Evolutionary conservation across 2,888 invertebrate genomes (phyloP).

Genomic region (Choristoneura rosaceana): DNA sequence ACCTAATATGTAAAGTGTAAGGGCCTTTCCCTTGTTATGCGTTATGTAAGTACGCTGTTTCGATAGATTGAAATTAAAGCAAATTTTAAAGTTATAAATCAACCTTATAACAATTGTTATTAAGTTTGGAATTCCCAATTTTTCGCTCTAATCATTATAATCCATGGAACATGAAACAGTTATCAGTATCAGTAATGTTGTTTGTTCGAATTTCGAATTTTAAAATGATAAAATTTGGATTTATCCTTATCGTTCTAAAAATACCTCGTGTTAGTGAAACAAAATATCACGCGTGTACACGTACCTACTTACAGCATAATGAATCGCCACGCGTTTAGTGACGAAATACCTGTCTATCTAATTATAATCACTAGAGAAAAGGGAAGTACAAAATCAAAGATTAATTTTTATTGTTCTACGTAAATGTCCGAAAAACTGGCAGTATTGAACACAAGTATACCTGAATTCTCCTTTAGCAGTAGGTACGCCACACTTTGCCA

Average conservation of each 20-base stretch:
- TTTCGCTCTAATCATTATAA: conserved; percentile 1
- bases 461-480: too few relatives aligned
- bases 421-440: too few relatives aligned
- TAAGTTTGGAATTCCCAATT: neutral
- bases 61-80: too few relatives aligned
- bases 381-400: too few relatives aligned
- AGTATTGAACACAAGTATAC: too few relatives aligned
- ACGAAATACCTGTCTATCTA: neutral
- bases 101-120: neutral
- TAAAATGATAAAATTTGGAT: conserved; percentile 13
- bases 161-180: conserved; percentile 3
- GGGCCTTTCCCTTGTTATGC: too few relatives aligned
- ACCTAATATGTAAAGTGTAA: too few relatives aligned
- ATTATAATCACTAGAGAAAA: neutral
- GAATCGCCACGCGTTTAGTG: neutral
- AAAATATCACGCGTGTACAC: neutral
- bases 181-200: conserved; percentile 1
- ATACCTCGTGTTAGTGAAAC: conserved; percentile 1
- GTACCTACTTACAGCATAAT: neutral
- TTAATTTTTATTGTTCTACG: too few relatives aligned
- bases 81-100: neutral
- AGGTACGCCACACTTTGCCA: too few relatives aligned
- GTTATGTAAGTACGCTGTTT: too few relatives aligned
- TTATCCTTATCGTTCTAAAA: conserved; percentile 26
- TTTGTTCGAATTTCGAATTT: neutral